phyloP scores from a whole-genome alignment of 2,888 invertebrate genomes.

The Lobophora halterata region DNA sequence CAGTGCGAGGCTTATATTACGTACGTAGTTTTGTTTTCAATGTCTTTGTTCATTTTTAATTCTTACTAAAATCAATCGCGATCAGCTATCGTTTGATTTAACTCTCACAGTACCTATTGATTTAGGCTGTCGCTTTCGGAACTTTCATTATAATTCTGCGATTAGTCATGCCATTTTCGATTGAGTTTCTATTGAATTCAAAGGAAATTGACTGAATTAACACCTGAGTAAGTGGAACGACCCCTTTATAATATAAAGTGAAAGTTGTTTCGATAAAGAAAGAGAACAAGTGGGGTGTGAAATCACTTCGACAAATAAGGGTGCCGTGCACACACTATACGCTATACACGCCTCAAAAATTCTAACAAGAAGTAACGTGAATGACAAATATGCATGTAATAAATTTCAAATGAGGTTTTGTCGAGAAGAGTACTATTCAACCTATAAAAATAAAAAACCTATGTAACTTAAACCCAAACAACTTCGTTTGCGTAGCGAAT shows the following conservation, averaged over 20 bases:
- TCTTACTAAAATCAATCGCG: constrained; percentile 24
- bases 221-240: not conserved
- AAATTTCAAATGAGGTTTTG: too few species aligned
- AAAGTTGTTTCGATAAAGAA: constrained; percentile 10
- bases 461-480: too few species aligned
- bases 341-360: too few species aligned
- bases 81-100: constrained; percentile 24
- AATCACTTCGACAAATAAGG: constrained; percentile 15
- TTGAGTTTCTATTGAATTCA: constrained; percentile 20
- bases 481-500: too few species aligned
- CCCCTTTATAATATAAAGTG: not conserved
- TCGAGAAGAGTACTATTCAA: too few species aligned
- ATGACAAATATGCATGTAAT: too few species aligned
- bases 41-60: constrained; percentile 18
- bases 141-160: constrained; percentile 23
- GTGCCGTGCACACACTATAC: constrained; percentile 15
- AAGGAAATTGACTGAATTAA: constrained; percentile 9
- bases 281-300: constrained; percentile 6
- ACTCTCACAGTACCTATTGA: constrained; percentile 24
- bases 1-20: too few species aligned
- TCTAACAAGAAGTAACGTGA: too few species aligned
- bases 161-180: constrained; percentile 21
- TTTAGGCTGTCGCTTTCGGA: constrained; percentile 25
- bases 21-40: constrained; percentile 13
- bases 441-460: too few species aligned